Evolutionary conservation across 2,113 vertebrate species (phyloP).

Genomic region (Tachysurus vachellii): DNA sequence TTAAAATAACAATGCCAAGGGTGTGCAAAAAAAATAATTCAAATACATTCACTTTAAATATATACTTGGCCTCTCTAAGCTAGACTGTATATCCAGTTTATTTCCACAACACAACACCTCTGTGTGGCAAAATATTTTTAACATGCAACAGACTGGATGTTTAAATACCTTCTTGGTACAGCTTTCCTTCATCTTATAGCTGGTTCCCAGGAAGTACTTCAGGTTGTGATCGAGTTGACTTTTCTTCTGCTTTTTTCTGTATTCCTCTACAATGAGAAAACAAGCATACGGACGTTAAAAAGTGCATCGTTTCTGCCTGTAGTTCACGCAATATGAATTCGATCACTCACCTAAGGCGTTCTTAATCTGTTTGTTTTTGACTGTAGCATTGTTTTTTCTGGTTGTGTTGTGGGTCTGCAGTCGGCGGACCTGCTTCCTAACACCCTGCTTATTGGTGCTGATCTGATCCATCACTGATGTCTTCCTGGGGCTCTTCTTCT

Average conservation of each 20-base stretch:
- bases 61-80: background rate
- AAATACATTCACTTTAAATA: background rate
- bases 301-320: no score
- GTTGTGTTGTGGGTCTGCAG: constrained; percentile 62
- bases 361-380: constrained; percentile 73
- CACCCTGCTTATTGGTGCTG: constrained; percentile 67
- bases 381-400: constrained; percentile 67
- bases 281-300: background rate
- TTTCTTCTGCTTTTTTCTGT: constrained; percentile 68
- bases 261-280: constrained; percentile 65
- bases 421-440: constrained; percentile 64
- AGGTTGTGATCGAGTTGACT: constrained; percentile 68
- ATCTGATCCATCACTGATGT: constrained; percentile 61
- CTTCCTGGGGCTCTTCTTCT: constrained; percentile 40
- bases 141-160: background rate
- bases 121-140: background rate
- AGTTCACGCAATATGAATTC: background rate
- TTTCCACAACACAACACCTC: background rate
- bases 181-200: constrained; percentile 47
- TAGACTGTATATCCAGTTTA: background rate
- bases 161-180: constrained; percentile 64
- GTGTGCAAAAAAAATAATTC: background rate
- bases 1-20: background rate
- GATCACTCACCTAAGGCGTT: constrained; percentile 68
- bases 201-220: constrained; percentile 62